phyloP scores from a whole-genome alignment of 2,797 vertebrate genomes.

The Graptemys geographica region DNA sequence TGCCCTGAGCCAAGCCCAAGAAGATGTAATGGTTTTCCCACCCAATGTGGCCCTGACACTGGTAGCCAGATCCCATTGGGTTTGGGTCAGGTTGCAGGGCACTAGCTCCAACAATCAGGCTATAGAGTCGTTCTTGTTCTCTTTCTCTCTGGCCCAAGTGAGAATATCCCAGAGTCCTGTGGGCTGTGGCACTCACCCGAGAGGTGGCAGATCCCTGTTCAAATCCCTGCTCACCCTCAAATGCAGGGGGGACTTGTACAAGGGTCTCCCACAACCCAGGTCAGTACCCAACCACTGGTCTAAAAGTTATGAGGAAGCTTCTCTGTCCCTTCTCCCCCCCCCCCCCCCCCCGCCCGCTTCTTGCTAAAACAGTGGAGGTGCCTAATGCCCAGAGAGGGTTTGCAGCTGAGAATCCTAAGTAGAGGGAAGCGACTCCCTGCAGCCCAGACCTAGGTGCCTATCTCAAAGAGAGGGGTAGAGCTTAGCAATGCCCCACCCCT shows the following conservation, averaged over 20 bases:
- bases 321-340: too few relatives aligned
- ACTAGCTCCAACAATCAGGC: too few relatives aligned
- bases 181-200: background rate
- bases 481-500: background rate
- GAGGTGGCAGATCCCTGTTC: too few relatives aligned
- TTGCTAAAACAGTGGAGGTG: background rate
- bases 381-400: background rate
- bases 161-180: background rate
- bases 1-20: too few relatives aligned
- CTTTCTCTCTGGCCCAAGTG: background rate
- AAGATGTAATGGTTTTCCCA: too few relatives aligned
- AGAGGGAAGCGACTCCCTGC: background rate
- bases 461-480: background rate
- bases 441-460: background rate
- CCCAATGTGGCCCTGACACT: too few relatives aligned
- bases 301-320: background rate
- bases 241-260: background rate
- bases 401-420: background rate
- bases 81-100: too few relatives aligned
- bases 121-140: too few relatives aligned
- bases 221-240: too few relatives aligned
- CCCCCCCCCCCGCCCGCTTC: rapidly evolving
- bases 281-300: background rate
- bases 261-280: background rate
- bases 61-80: too few relatives aligned